Conservation (phyloP, 2,113 vertebrate species). For the Erythrocebus patas region DNA sequence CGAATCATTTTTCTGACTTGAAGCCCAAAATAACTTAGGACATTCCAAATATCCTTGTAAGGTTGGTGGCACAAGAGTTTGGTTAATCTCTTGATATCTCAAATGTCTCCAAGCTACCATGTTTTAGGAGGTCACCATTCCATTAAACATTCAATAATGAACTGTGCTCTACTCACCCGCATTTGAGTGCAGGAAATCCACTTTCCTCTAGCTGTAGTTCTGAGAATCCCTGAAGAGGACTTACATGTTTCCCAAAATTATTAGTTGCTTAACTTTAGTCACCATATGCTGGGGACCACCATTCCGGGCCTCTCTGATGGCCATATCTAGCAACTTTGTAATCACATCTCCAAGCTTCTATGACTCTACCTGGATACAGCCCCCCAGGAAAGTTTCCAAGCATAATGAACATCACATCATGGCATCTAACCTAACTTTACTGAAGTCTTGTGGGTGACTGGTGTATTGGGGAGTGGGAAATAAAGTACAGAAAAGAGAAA, state of each 20-base stretch:
- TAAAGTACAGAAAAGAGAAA: background rate
- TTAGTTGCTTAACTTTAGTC: background rate
- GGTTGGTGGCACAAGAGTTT: accelerated
- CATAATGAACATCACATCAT: background rate
- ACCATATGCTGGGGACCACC: background rate
- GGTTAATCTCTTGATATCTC: background rate
- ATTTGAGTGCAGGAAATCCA: background rate
- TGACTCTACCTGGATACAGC: background rate
- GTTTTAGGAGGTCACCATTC: background rate
- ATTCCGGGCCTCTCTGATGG: background rate
- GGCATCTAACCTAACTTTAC: background rate
- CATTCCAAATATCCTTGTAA: background rate
- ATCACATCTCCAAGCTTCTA: background rate
- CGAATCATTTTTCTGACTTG: background rate
- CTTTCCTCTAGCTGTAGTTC: background rate
- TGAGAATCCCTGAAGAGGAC: background rate
- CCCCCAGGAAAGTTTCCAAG: background rate
- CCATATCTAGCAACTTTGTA: background rate
- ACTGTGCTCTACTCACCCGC: too few relatives aligned
- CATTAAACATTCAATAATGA: background rate
- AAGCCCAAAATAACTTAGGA: background rate
- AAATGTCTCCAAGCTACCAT: background rate
- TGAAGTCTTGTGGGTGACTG: background rate
- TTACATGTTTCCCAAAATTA: background rate
- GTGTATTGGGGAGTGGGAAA: background rate